Percentiles rank a stretch among this genome's conserved stretches.
Conservation (phyloP, 2,888 invertebrate genomes). For the Halictus ligatus region DNA sequence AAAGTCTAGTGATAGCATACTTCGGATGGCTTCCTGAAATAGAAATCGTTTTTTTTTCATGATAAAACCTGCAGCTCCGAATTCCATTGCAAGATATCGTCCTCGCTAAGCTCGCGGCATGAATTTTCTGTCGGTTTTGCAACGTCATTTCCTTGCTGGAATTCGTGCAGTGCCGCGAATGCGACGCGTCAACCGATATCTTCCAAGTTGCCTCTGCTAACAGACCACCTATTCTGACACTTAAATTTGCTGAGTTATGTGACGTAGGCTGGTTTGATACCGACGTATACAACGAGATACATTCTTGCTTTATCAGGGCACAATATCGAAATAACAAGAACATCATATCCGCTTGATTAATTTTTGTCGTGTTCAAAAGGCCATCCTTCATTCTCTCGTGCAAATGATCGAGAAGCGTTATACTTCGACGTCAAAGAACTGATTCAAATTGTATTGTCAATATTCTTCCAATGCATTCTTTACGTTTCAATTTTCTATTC, state of each 20-base stretch:
- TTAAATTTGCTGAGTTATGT: not conserved
- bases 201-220: not conserved
- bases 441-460: not conserved
- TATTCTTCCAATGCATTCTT: not conserved
- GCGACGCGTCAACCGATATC: not conserved
- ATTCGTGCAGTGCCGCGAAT: not conserved
- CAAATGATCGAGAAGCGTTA: not conserved
- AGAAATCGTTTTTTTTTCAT: not conserved
- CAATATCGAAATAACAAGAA: not conserved
- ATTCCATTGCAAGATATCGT: not conserved
- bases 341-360: not conserved
- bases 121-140: not conserved
- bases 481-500: not conserved
- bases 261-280: not conserved
- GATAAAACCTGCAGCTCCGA: not conserved
- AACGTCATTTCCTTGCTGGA: not conserved
- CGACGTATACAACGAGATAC: not conserved
- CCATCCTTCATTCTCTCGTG: not conserved
- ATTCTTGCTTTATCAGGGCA: not conserved
- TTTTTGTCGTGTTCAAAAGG: not conserved
- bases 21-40: not conserved
- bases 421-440: too few relatives aligned
- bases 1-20: not conserved
- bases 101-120: not conserved
- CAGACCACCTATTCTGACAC: not conserved